Conservation (phyloP, 2,888 invertebrate species). For the Drosophila putrida region DNA sequence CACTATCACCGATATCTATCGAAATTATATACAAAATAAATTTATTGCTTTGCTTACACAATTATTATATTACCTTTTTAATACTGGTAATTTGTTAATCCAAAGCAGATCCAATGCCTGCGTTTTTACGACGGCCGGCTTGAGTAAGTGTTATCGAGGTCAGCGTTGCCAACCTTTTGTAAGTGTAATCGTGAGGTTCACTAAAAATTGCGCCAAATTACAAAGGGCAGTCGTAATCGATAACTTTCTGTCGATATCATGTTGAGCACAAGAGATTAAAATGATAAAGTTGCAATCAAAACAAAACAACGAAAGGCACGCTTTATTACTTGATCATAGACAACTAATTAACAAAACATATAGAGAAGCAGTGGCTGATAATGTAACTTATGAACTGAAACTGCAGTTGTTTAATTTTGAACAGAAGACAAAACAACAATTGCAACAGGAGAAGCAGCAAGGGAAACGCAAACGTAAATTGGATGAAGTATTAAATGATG, state of each 20-base stretch:
- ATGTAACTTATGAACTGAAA: constrained; percentile 56
- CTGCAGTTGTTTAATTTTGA: constrained; percentile 72
- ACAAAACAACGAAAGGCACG: constrained; percentile 29
- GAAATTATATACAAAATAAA: not conserved
- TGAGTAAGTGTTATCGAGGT: not conserved
- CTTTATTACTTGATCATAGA: constrained; percentile 75
- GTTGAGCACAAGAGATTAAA: not conserved
- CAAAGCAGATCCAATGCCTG: not conserved
- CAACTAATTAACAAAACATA: constrained; percentile 72
- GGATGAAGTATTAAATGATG: not conserved
- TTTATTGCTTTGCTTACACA: not conserved
- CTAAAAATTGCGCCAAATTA: not conserved
- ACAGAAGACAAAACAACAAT: constrained; percentile 21
- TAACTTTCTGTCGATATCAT: constrained; percentile 15
- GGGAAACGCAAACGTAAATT: constrained; percentile 52
- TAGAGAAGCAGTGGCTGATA: constrained; percentile 4
- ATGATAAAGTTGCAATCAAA: constrained; percentile 64
- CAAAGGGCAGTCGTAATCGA: not conserved
- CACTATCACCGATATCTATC: not conserved
- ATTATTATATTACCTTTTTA: not conserved
- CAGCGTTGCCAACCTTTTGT: not conserved
- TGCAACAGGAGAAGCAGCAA: constrained; percentile 1
- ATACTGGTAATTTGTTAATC: not conserved
- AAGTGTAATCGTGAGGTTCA: not conserved
- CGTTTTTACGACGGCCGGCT: not conserved